Evolutionary conservation across 2,113 vertebrate species (phyloP), one percentile per base, ranked within the genome.

Genomic region (Xyliphius kryptos): DNA sequence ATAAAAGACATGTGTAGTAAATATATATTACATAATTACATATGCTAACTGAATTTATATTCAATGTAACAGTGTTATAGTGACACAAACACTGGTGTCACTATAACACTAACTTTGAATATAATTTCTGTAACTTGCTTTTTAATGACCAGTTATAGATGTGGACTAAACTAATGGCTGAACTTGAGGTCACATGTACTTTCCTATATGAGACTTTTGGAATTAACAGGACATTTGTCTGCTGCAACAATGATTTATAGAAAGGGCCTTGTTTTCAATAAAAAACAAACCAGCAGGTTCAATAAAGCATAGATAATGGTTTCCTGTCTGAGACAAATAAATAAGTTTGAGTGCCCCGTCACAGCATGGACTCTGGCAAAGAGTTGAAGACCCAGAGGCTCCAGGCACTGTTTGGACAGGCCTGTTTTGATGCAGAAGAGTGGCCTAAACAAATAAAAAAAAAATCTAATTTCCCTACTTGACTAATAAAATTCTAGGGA

Each of bases 181-280:
- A 55, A 84, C 80, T 77, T 79, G 76, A 79, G 82, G 83, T 80
- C 80, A 83, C 79, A 83, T 84, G 80, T 78, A 74, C 85, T 89
- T 71, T 71, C 56, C 58, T 53, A 71, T 63, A 57, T 7, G 62
- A 53, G 56, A n/a, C n/a, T 54, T n/a, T 19, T 7, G 19, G 68
- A 61, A 52, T 61, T 50, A 55, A 57, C 52, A 61, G 53, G 64
- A 41, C 56, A 50, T 68, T 26, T n/a, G 37, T 74, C 61, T 60
- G 68, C 49, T 66, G 21, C 40, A 3, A 38, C 13, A 13, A 64
- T 19, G 15, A 36, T 50, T 63, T 61, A 51, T 13, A 40, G 36
- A 22, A 12, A 38, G 46, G 41, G 52, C 20, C 21, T 32, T 67
- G 6, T 64, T 71, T 51, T 40, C 48, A 75, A 63, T 66, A 62